These are phyloP conservation scores for Lasiurus cinereus DNA, from an alignment of 2,113 vertebrate genomes.

Conservation along the genomic window DNA sequence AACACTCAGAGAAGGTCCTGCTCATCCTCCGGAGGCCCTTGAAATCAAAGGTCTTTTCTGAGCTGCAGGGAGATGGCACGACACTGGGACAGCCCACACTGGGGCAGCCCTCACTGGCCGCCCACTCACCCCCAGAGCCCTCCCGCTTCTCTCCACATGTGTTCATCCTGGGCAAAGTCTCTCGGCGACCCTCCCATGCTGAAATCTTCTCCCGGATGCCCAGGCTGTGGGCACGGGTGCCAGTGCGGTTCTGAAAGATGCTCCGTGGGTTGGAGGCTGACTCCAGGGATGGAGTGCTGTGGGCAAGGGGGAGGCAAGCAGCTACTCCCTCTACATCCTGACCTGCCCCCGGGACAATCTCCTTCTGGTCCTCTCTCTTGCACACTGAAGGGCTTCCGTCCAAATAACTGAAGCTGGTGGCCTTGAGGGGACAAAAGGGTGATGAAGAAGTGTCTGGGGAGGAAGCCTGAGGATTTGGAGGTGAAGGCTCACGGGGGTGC, in stretches of 20 bases:
- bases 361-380: constrained; percentile 89
- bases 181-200: constrained; percentile 97
- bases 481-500: constrained; percentile 85
- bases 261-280: constrained; percentile 87
- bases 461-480: constrained; percentile 86
- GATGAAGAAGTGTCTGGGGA: constrained; percentile 86
- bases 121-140: constrained; percentile 88
- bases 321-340: constrained; percentile 86
- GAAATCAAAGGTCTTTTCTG: constrained; percentile 96
- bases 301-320: constrained; percentile 86
- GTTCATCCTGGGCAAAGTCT: constrained; percentile 91
- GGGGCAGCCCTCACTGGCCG: constrained; percentile 93
- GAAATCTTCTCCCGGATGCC: constrained; percentile 97
- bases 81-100: constrained; percentile 95
- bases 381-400: constrained; percentile 93
- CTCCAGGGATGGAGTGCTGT: constrained; percentile 92
- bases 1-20: constrained; percentile 97
- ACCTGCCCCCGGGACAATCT: constrained; percentile 82
- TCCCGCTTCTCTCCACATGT: constrained; percentile 93
- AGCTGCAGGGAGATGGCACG: constrained; percentile 94
- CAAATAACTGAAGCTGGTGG: constrained; percentile 92
- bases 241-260: constrained; percentile 88
- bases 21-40: constrained; percentile 97
- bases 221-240: constrained; percentile 88
- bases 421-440: constrained; percentile 89